Base-by-base conservation (phyloP, 2,888 invertebrate species). In the Ganaspis brasiliensis region DNA sequence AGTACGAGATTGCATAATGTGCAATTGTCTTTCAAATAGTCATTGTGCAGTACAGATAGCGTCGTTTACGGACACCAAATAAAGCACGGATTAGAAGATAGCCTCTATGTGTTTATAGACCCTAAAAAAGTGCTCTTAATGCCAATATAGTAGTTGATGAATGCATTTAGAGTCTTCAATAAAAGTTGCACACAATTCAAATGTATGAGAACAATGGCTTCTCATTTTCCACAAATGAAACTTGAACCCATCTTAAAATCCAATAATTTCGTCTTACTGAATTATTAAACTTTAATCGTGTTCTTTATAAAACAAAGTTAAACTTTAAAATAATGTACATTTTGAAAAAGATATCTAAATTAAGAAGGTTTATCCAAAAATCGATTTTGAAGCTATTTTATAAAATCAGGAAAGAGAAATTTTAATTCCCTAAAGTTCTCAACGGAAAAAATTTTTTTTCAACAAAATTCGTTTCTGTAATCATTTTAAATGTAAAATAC, bases 1-100 rank as follows among this genome's bases (percentile, higher is more conserved):
- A 19, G 40, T 40, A 14, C 40, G 21, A 67, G 21, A 67, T 67
- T 40, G 63, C 63, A 40, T 40, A 67, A 67, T 67, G 40, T 67
- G 21, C 56, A 56, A 56, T 56, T 56, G 56, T 56, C 56, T 56
- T 26, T 21, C 56, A 56, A 56, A 56, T 26, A 12, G 21, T 67
- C 63, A 67, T 40, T 63, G 14, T 24, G 40, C n/a, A 40, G 40
- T 21, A 40, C 21, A 40, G 40, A 45, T 67, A 24, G 24, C 40
- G 40, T 45, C 63, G 45, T 67, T 67, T 67, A 67, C 40, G 63
- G 19, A 37, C 40, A 67, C 21, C 21, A 37, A 37, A 67, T 45
- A 21, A 67, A 45, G 26, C 56, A 24, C 12, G 56, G 56, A 56
- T 24, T 56, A 26, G 26, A 56, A 26, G 24, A 45, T 45, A 67